Evolutionary conservation across 2,888 invertebrate genomes (phyloP).

Genomic region (Ariolimax columbianus): DNA sequence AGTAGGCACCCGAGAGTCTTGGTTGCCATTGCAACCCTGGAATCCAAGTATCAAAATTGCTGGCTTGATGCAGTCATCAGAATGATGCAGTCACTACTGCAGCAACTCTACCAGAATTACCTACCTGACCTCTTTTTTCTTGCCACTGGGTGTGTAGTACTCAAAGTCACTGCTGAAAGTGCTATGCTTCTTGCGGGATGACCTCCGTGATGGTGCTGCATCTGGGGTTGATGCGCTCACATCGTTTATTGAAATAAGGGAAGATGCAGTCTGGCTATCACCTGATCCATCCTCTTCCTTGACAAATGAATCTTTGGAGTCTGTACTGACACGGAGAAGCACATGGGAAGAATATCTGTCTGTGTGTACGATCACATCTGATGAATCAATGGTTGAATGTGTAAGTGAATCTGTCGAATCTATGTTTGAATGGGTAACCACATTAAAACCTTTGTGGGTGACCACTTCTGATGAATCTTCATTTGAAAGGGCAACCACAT

Average conservation of each 20-base stretch:
- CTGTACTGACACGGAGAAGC: neutral
- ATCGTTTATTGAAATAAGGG: neutral
- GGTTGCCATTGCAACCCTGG: too few relatives aligned
- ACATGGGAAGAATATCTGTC: neutral
- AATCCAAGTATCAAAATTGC: too few relatives aligned
- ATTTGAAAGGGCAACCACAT: neutral
- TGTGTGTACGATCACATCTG: neutral
- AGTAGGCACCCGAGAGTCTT: too few relatives aligned
- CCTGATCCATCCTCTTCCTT: neutral
- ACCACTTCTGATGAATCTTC: neutral
- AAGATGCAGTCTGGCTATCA: neutral
- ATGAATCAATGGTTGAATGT: too few relatives aligned
- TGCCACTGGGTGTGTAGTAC: slow-evolving; percentile 45
- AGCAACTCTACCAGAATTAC: too few relatives aligned
- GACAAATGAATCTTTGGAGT: neutral
- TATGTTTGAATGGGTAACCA: neutral
- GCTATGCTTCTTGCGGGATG: slow-evolving; percentile 48
- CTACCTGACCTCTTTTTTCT: slow-evolving; percentile 29
- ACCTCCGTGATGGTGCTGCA: slow-evolving; percentile 40
- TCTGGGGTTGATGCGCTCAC: slow-evolving; percentile 4
- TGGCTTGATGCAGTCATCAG: too few relatives aligned
- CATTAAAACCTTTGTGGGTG: neutral
- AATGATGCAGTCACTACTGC: too few relatives aligned
- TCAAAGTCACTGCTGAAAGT: slow-evolving; percentile 53
- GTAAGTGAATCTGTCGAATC: neutral